A percentile compares a stretch with the other conserved stretches of the same genome.
phyloP scores from a whole-genome alignment of 2,113 vertebrate species.

The Meleagris gallopavo region DNA sequence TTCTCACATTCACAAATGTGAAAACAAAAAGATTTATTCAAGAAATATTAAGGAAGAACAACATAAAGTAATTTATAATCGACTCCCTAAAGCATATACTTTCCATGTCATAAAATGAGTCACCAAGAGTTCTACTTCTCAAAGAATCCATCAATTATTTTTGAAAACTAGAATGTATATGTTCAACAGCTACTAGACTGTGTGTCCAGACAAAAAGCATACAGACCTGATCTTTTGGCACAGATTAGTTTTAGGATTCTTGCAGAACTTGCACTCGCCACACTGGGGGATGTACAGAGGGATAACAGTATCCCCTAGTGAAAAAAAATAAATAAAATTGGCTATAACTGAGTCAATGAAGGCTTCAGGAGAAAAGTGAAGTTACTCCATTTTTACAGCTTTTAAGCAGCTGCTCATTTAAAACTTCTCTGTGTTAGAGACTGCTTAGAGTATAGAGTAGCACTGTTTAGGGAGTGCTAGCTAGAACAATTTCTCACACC shows the following conservation, averaged over 20 bases:
- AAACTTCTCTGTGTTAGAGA: not conserved
- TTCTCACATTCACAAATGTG: not conserved
- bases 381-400: not conserved
- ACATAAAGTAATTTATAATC: not conserved
- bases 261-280: constrained; percentile 86
- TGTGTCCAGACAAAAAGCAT: not conserved
- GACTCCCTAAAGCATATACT: not conserved
- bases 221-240: constrained; percentile 87
- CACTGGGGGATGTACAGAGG: constrained; percentile 85
- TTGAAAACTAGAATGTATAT: not conserved
- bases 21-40: not conserved
- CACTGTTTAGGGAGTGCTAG: not conserved
- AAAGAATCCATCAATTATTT: not conserved
- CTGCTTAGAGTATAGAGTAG: not conserved
- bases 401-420: not conserved
- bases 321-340: not conserved
- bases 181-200: not conserved
- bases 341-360: not conserved
- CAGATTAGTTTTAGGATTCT: constrained; percentile 85
- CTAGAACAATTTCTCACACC: not conserved
- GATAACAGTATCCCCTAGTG: constrained; percentile 83
- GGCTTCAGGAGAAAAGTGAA: not conserved
- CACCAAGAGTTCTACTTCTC: not conserved
- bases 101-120: not conserved
- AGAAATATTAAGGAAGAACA: not conserved